Evolutionary conservation across 2,888 invertebrate species (phyloP).

Genomic region (Meghimatium bilineatum): DNA sequence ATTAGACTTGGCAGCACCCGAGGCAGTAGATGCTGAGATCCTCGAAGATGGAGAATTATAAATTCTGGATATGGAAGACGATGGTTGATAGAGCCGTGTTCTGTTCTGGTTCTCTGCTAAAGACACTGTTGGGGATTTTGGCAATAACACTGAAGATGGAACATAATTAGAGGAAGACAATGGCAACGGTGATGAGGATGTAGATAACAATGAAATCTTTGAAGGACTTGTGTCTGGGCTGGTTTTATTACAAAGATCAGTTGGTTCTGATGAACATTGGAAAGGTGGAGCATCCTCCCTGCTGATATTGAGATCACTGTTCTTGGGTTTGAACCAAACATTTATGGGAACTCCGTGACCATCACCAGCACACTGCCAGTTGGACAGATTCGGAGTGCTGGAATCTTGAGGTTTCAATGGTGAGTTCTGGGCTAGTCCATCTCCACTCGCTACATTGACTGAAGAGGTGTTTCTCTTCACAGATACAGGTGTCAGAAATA

Average conservation of each 20-base stretch:
- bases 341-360: background rate
- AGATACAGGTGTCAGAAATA: conserved; percentile 4
- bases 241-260: conserved; percentile 1
- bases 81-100: conserved; percentile 28
- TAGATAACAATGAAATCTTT: conserved; percentile 26
- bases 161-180: background rate
- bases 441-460: background rate
- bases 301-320: conserved; percentile 8
- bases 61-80: conserved; percentile 33
- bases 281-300: conserved; percentile 6
- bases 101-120: background rate
- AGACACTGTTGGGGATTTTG: conserved; percentile 1
- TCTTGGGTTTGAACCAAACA: background rate
- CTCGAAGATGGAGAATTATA: conserved; percentile 36
- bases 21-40: background rate
- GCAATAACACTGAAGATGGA: background rate
- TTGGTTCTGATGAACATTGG: conserved; percentile 11
- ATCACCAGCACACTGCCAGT: conserved; percentile 23
- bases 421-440: conserved; percentile 2
- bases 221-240: conserved; percentile 18
- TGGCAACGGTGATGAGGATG: conserved; percentile 29
- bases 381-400: conserved; percentile 58
- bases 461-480: background rate
- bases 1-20: background rate
- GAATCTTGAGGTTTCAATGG: conserved; percentile 61